Conservation (phyloP, 2,888 invertebrate species). For the Eurois occulta region DNA sequence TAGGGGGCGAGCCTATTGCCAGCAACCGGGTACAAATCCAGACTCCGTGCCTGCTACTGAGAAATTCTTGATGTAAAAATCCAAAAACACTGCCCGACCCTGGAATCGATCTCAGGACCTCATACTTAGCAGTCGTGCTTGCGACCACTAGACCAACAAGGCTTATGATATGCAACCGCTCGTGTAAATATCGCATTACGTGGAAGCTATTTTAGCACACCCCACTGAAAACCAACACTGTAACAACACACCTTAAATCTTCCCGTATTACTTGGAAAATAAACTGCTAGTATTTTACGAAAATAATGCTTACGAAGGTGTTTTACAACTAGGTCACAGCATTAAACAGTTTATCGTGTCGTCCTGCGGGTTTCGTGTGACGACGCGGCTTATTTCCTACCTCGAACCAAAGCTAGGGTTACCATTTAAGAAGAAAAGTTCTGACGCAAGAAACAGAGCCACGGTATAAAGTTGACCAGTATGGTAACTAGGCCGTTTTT, state of each 20-base stretch:
- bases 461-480: not conserved
- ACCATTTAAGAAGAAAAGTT: not conserved
- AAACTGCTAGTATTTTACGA: constrained; percentile 11
- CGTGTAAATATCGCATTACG: not conserved
- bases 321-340: constrained; percentile 21
- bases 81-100: no score
- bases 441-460: not conserved
- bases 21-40: no score
- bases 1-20: no score
- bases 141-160: no score
- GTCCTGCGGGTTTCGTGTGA: constrained; percentile 25
- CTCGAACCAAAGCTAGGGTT: not conserved
- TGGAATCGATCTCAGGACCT: no score
- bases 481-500: not conserved
- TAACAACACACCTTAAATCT: not conserved
- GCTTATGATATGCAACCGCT: no score
- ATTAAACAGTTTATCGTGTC: constrained; percentile 17
- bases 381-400: not conserved
- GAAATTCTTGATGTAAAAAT: no score
- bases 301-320: no score
- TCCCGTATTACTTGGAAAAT: constrained; percentile 7
- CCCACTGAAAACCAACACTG: not conserved
- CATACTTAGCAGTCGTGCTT: no score
- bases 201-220: not conserved
- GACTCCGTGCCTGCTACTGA: no score